Conservation (phyloP, 2,797 vertebrate genomes). For the Pampus argenteus region DNA sequence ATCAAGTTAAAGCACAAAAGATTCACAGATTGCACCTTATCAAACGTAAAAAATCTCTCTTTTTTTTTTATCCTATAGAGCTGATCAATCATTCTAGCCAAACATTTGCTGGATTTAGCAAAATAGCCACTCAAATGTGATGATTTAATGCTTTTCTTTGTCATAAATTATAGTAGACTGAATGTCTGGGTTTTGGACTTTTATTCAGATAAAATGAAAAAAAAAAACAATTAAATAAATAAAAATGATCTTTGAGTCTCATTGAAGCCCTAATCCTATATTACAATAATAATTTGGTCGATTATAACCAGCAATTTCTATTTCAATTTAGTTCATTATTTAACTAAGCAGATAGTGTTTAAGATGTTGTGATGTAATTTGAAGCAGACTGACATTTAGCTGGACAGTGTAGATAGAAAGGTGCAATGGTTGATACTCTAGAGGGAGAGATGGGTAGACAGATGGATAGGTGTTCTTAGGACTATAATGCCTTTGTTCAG, state of each 20-base stretch:
- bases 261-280: no score
- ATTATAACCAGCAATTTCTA: no score
- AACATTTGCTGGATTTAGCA: no score
- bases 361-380: constrained; percentile 29
- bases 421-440: not conserved
- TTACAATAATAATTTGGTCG: no score
- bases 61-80: not conserved
- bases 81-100: no score
- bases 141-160: no score
- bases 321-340: no score
- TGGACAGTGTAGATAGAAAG: not conserved
- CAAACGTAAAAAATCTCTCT: not conserved
- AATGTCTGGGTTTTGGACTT: no score
- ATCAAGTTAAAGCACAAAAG: not conserved
- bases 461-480: constrained; percentile 24
- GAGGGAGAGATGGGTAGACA: constrained; percentile 23
- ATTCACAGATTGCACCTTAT: not conserved
- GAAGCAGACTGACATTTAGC: not conserved
- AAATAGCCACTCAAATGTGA: no score
- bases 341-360: not conserved
- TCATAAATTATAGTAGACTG: no score
- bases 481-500: constrained; percentile 25
- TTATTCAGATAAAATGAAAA: no score
- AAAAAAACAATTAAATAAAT: no score
- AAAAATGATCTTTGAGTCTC: not conserved